Conservation (phyloP, 2,797 vertebrate species). For the Neopelma chrysocephalum region DNA sequence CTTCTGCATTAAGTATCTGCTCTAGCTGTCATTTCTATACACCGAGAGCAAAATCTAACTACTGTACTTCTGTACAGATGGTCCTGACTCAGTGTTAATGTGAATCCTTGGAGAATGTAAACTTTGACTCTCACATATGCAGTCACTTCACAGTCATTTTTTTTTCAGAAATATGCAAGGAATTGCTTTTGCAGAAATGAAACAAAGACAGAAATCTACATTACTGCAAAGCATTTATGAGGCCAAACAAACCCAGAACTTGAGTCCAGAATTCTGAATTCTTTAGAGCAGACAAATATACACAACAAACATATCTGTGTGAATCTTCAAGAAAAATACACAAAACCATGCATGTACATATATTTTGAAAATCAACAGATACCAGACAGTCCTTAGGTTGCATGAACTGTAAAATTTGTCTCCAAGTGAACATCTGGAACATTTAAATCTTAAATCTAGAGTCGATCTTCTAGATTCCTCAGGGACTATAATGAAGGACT, state of each 20-base stretch:
- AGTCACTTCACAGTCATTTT: not conserved
- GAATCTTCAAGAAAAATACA: not conserved
- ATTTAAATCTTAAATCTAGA: conserved; percentile 61
- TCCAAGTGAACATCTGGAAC: conserved; percentile 57
- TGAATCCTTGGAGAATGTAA: not conserved
- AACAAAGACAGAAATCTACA: not conserved
- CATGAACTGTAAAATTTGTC: conserved; percentile 42
- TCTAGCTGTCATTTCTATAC: conserved; percentile 42
- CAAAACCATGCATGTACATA: not conserved
- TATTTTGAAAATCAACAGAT: conserved; percentile 42
- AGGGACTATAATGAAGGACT: conserved; percentile 11
- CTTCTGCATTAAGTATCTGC: not conserved
- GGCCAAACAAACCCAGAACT: not conserved
- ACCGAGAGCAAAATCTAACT: conserved; percentile 6
- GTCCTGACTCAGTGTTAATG: conserved; percentile 10
- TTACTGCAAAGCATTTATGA: not conserved
- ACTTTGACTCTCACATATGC: not conserved
- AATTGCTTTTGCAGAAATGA: conserved; percentile 8
- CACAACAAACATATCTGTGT: not conserved
- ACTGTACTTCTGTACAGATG: not conserved
- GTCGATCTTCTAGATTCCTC: not conserved
- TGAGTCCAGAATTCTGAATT: not conserved
- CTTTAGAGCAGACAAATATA: not conserved
- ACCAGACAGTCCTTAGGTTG: conserved; percentile 15
- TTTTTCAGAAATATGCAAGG: not conserved